phyloP scores from a whole-genome alignment of 2,113 vertebrate species.

The Pampusana beccarii region DNA sequence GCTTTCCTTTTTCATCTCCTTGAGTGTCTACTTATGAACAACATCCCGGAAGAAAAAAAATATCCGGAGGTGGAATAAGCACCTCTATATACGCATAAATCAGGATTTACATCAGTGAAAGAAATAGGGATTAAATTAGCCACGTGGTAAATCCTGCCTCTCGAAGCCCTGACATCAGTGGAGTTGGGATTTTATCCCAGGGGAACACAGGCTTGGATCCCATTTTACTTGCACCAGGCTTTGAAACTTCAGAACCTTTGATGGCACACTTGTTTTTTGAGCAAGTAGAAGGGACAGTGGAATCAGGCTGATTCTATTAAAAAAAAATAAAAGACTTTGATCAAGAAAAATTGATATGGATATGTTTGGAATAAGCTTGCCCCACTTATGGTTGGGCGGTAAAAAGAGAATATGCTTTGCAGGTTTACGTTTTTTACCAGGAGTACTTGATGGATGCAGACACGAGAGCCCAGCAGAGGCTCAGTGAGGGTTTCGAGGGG shows the following conservation, averaged over 20 bases:
- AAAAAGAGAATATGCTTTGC: neutral
- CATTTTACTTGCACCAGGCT: neutral
- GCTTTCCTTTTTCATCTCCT: conserved; percentile 6
- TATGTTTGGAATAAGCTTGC: neutral
- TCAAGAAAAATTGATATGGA: neutral
- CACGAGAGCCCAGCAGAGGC: neutral
- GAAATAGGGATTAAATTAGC: neutral
- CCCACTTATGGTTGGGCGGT: neutral
- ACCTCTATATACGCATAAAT: neutral
- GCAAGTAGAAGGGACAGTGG: neutral
- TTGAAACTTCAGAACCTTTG: neutral
- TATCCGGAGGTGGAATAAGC: neutral
- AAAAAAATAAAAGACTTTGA: neutral
- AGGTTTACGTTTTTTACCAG: neutral
- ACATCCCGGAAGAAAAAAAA: neutral
- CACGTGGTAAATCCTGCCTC: neutral
- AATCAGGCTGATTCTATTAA: neutral
- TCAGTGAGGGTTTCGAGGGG: neutral
- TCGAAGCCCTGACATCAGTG: neutral
- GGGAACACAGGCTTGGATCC: neutral
- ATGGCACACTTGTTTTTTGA: neutral
- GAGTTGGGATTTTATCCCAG: neutral
- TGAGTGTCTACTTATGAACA: neutral
- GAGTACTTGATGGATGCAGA: neutral
- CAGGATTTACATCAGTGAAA: neutral